Evolutionary conservation across 2,113 vertebrate species (phyloP), one percentile per base, ranked within the genome.

Genomic region (Girardinichthys multiradiatus): DNA sequence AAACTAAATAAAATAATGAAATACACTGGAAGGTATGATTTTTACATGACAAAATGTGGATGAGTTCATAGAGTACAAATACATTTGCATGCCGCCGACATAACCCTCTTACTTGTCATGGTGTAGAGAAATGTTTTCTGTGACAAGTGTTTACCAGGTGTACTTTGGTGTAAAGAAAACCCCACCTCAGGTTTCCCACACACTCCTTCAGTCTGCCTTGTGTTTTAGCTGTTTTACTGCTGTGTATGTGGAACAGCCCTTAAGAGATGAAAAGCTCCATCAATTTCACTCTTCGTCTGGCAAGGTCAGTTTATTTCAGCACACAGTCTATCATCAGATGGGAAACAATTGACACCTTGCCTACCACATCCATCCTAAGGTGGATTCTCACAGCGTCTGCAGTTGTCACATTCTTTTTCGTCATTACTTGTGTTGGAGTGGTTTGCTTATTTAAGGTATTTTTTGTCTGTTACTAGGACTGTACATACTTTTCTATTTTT

Each of bases 251-350:
- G 87, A 91, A 85, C 77, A 57, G 86, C 84, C 87, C 91, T 87
- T 87, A 84, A 75, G 88, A 91, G 90, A 91, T 93, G 86, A 92
- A 92, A 93, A 91, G 89, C 92, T 87, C 91, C 91, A 92, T 93
- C 90, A 90, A 90, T 93, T 92, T 90, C 88, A 90, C 85, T 93
- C 92, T 91, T 92, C 83, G 87, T 90, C 91, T 90, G 84, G 91
- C 91, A 90, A 92, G 91, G 92, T 93, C 90, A 89, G 91, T 92
- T 93, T 92, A 91, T 93, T 92, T 91, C 91, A 87, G 88, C 89
- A 88, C 89, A 88, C 85, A 90, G 89, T 92, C 88, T 89, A 89
- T 93, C 90, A 93, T 91, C 90, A 88, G 89, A 92, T 85, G 85
- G 84, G 90, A 93, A 92, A 90, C 91, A 92, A 90, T 90, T 91